Percentiles rank a stretch among this genome's conserved stretches.
Conservation (phyloP, 1,140 invertebrate species). For the Anastatus disparis region DNA sequence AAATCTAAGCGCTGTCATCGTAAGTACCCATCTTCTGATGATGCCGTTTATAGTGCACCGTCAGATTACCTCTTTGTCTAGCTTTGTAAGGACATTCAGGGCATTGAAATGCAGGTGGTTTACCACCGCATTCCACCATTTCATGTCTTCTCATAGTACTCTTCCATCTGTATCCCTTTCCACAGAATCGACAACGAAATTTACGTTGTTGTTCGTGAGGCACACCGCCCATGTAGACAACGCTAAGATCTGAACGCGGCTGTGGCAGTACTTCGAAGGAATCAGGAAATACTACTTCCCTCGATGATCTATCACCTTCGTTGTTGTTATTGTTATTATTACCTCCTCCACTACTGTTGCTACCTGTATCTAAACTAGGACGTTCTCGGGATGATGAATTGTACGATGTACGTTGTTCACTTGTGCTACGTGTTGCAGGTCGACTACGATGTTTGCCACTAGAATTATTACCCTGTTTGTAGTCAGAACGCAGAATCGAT, state of each 20-base stretch:
- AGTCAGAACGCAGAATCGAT: conserved; percentile 59
- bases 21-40: conserved; percentile 65
- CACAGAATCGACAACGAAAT: conserved; percentile 82
- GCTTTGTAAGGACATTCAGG: conserved; percentile 83
- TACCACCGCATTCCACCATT: conserved; percentile 88
- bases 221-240: conserved; percentile 61
- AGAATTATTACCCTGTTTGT: conserved; percentile 49
- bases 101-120: conserved; percentile 83
- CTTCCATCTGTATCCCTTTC: conserved; percentile 84
- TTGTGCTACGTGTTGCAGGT: conserved; percentile 20
- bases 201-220: conserved; percentile 73
- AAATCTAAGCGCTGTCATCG: conserved; percentile 49
- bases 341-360: conserved; percentile 46
- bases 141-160: conserved; percentile 84
- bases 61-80: conserved; percentile 82
- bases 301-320: conserved; percentile 46
- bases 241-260: conserved; percentile 56
- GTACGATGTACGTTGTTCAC: conserved; percentile 13
- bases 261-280: conserved; percentile 64
- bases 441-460: conserved; percentile 20
- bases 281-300: conserved; percentile 64
- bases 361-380: conserved; percentile 41
- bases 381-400: conserved; percentile 42
- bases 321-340: conserved; percentile 46
- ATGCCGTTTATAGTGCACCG: conserved; percentile 83